Base-by-base conservation (phyloP, 2,113 vertebrate genomes). In the Arvicanthis niloticus region DNA sequence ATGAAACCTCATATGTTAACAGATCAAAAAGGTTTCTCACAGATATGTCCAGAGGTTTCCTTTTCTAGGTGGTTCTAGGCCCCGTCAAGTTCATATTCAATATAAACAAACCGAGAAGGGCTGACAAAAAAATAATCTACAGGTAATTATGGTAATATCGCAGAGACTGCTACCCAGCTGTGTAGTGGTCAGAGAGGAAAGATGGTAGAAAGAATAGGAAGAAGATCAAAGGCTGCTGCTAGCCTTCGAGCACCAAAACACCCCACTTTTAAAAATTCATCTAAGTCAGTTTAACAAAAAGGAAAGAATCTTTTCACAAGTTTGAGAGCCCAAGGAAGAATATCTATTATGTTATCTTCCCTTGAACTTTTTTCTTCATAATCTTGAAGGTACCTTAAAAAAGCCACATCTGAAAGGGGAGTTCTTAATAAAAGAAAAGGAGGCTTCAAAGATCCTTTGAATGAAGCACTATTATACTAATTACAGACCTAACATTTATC, bases 381-480 rank as follows among this genome's bases (percentile, higher is more conserved):
- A 94, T 97, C 77, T 96, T 97, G 89, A 89, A 86, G 82, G 26
- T 94, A 19, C 62, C 96, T 97, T 94, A 82, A 93, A 94, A 94
- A 97, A 93, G 88, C 90, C 24, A 93, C 58, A 96, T 88, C 90
- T 89, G 60, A 94, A 96, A 97, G 91, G 77, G 29, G 60, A 37
- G 26, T 60, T 89, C 94, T 96, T 96, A 96, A 95, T 89, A 96
- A 97, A 94, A 84, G 60, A 89, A 92, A 97, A 78, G 17, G 76
- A 81, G 77, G 95, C 94, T 97, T 97, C 91, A 97, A 97, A 97
- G 72, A 78, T 12, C 4, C 81, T 96, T 96, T 96, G 92, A 97
- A 96, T 62, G 15, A 94, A 65, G n/a, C 48, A 96, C 96, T 97
- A 92, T 89, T 86, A 86, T 97, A 96, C 89, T 97, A 97, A 96